These are phyloP conservation scores for Caranx ignobilis DNA, from an alignment of 2,113 vertebrate species.

Conservation along the genomic window DNA sequence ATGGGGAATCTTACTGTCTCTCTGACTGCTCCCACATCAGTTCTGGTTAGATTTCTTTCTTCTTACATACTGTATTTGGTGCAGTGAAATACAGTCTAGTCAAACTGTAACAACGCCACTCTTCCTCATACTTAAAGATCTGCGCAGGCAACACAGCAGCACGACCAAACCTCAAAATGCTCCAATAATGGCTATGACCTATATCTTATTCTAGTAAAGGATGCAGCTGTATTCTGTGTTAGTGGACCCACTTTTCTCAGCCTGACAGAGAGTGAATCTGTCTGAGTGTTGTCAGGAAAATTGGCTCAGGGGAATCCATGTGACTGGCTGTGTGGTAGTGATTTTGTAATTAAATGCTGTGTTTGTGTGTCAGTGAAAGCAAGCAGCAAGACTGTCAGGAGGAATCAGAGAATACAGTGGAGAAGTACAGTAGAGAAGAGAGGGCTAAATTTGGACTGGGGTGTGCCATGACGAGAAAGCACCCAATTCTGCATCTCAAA, in stretches of 20 bases:
- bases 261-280: constrained; percentile 13
- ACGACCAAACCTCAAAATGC: constrained; percentile 10
- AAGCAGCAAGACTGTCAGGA: constrained; percentile 15
- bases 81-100: constrained; percentile 17
- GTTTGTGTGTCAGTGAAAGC: constrained; percentile 5
- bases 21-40: not conserved
- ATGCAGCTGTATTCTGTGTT: constrained; percentile 25
- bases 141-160: constrained; percentile 6
- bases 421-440: not conserved
- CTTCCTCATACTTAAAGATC: constrained; percentile 9
- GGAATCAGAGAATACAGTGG: not conserved
- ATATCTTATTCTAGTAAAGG: constrained; percentile 19
- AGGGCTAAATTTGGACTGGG: constrained; percentile 8
- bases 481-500: not conserved
- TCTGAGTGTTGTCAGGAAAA: constrained; percentile 39
- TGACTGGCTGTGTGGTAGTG: constrained; percentile 65
- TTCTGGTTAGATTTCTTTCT: not conserved
- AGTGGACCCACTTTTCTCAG: constrained; percentile 21
- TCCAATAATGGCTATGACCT: constrained; percentile 38
- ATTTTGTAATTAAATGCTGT: constrained; percentile 65
- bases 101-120: constrained; percentile 11
- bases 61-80: constrained; percentile 12
- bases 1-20: not conserved
- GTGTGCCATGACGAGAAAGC: not conserved
- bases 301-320: constrained; percentile 51